phyloP scores from a whole-genome alignment of 1,140 invertebrate genomes.

The Anastrepha ludens region DNA sequence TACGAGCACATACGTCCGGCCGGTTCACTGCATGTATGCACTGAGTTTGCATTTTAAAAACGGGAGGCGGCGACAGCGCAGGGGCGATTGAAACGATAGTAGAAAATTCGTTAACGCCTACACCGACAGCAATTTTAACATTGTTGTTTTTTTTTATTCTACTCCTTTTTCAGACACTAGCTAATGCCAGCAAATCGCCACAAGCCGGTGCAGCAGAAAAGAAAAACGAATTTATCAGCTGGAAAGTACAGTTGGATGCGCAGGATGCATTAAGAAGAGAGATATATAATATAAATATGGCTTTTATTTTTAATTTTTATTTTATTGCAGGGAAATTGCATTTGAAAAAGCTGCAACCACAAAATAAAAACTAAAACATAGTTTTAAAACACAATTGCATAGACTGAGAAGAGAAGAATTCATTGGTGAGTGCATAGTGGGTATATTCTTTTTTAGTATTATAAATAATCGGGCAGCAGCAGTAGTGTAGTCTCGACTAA shows the following conservation, averaged over 20 bases:
- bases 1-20: neutral
- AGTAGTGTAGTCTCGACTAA: no score
- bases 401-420: no score
- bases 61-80: neutral
- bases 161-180: neutral
- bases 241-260: neutral
- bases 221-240: neutral
- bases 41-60: no score
- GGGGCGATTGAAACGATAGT: neutral
- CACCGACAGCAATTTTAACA: constrained; percentile 23
- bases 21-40: neutral
- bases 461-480: no score
- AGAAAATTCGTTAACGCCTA: constrained; percentile 32
- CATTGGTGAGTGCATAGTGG: no score
- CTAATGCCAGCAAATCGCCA: neutral
- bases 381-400: no score
- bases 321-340: constrained; percentile 11
- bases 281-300: neutral
- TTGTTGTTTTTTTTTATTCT: neutral
- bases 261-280: neutral
- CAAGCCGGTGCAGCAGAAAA: neutral
- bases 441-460: no score
- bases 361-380: constrained; percentile 1
- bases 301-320: neutral
- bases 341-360: neutral